These are phyloP conservation scores for Eugnorisma glareosa DNA, from an alignment of 2,888 invertebrate species.

Conservation along the genomic window DNA sequence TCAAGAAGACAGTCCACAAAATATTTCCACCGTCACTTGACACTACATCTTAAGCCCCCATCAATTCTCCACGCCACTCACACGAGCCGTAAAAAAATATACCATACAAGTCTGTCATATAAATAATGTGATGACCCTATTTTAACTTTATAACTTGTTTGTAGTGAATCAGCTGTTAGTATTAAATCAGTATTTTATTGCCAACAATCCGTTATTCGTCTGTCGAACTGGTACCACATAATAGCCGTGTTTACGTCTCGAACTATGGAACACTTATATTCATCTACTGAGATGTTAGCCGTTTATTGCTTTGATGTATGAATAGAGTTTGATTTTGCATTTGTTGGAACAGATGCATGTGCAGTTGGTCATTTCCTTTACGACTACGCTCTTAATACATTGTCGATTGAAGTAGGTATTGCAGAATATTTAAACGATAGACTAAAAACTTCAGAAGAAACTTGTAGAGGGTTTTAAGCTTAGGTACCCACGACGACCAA, in stretches of 20 bases:
- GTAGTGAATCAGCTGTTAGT: slow-evolving; percentile 76
- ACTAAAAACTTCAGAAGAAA: not conserved
- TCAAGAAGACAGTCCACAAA: slow-evolving; percentile 26
- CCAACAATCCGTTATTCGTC: slow-evolving; percentile 74
- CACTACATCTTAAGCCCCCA: slow-evolving; percentile 23
- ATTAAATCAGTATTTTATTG: slow-evolving; percentile 79
- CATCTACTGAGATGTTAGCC: slow-evolving; percentile 45
- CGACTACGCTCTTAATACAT: not conserved
- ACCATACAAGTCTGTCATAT: slow-evolving; percentile 58
- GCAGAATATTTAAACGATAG: not conserved
- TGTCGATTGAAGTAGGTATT: not conserved
- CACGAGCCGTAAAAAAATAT: slow-evolving; percentile 55
- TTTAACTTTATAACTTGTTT: slow-evolving; percentile 67
- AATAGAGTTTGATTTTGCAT: slow-evolving; percentile 41
- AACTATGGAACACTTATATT: slow-evolving; percentile 45
- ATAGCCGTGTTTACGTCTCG: slow-evolving; percentile 73
- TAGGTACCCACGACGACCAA: not conserved
- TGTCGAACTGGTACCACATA: slow-evolving; percentile 74
- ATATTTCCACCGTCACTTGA: slow-evolving; percentile 21
- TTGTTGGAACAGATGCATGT: slow-evolving; percentile 20
- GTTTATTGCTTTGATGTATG: slow-evolving; percentile 61
- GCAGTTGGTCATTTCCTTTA: slow-evolving; percentile 19
- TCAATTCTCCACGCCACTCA: slow-evolving; percentile 57
- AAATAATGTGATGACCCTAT: slow-evolving; percentile 66
- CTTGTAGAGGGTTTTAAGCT: not conserved